Conservation (phyloP, 1,140 invertebrate species). For the Heterodera carotae region DNA sequence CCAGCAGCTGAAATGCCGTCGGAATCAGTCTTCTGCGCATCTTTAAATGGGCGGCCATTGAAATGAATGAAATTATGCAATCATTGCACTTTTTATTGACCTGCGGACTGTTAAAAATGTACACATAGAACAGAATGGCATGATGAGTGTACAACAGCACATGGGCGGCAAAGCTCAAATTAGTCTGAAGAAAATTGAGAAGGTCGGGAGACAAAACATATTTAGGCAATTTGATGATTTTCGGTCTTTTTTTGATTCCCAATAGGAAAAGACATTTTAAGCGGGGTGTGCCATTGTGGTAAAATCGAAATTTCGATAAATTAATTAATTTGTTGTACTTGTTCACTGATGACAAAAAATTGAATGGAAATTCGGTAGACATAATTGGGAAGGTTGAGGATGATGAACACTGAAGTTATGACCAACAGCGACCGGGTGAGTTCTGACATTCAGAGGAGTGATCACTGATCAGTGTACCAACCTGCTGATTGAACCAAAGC, state of each 20-base stretch:
- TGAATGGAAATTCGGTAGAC: conserved; percentile 52
- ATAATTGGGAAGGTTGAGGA: conserved; percentile 62
- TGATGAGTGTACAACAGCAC: conserved; percentile 58
- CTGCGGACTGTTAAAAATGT: conserved; percentile 64
- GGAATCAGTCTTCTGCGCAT: conserved; percentile 64
- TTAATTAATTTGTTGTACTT: conserved; percentile 30
- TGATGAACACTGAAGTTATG: conserved; percentile 61
- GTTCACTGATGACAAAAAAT: conserved; percentile 47
- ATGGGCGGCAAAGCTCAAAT: conserved; percentile 49
- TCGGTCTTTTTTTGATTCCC: no score
- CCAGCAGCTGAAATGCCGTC: conserved; percentile 60
- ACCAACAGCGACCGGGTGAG: conserved; percentile 59
- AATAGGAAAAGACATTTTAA: no score
- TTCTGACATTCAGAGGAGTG: conserved; percentile 25
- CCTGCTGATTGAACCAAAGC: no score
- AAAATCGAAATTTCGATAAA: no score
- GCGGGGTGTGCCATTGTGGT: neutral
- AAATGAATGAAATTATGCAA: no score
- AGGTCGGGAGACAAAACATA: neutral
- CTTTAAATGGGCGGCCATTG: neutral
- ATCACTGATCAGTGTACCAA: no score
- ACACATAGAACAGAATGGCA: conserved; percentile 59
- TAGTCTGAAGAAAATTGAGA: conserved; percentile 31
- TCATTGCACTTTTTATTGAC: neutral
- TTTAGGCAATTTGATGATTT: no score